Percentiles rank a stretch among this genome's conserved stretches.
Evolutionary conservation across 2,113 vertebrate genomes (phyloP).

Genomic region (Dromas ardeola): DNA sequence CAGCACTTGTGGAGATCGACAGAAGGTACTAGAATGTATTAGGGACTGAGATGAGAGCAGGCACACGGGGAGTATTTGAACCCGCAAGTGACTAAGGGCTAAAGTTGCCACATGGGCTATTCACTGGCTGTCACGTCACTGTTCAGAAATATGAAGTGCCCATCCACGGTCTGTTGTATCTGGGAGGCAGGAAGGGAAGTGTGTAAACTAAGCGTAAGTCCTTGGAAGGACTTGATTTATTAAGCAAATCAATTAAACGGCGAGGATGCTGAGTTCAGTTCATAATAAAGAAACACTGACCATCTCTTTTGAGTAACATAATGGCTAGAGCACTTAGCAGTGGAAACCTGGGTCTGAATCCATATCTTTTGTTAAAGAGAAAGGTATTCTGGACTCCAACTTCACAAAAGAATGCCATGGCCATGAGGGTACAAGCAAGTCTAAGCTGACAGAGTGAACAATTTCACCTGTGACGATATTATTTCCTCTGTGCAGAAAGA

Average conservation of each 20-base stretch:
- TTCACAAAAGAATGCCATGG: background rate
- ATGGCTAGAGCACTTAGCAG: background rate
- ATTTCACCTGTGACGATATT: background rate
- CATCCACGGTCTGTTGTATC: background rate
- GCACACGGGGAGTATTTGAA: background rate
- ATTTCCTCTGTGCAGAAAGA: background rate
- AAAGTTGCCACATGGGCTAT: background rate
- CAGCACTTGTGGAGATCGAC: background rate
- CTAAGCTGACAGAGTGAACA: background rate
- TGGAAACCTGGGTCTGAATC: background rate
- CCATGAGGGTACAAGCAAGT: background rate
- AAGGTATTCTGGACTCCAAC: background rate
- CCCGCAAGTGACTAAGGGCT: background rate
- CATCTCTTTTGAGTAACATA: background rate
- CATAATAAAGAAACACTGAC: background rate
- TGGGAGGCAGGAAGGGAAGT: background rate
- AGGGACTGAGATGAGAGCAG: background rate
- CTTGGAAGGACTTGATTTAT: background rate
- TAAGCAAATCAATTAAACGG: background rate
- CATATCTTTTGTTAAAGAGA: background rate
- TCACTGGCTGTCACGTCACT: background rate
- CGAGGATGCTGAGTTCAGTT: background rate
- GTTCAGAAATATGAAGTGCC: background rate
- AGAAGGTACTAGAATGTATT: background rate
- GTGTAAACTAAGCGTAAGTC: background rate